Base-by-base conservation (phyloP, 1,140 invertebrate genomes). In the Odontomachus brunneus region DNA sequence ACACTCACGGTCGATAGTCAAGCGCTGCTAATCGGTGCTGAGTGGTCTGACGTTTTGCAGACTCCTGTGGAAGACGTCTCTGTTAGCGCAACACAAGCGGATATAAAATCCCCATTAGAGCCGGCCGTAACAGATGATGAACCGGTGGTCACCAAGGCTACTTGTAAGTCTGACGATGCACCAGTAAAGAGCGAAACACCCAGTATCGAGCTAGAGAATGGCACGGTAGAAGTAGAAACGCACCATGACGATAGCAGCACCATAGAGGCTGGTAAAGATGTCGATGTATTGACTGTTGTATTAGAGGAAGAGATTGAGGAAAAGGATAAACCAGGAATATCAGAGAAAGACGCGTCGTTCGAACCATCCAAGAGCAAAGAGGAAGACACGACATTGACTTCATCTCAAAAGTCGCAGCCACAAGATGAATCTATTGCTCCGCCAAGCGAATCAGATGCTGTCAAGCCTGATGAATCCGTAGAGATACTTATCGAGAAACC, bases 161-260 rank as follows among this genome's bases (percentile, higher is more conserved):
- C 87, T 90, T 94, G 93, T 94, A 94, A 94, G 94, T 94, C 90
- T 71, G 88, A 90, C 84, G 91, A 91, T 89, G 87, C 90, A 93
- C 90, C 87, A 88, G 78, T 91, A 92, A 89, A 63, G 84, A 84
- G 76, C 78, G 84, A 91, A 87, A 91, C 90, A 92, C 90, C 72
- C 73, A 87, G 65, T 92, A 90, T 90, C 85, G 82, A 90, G 72
- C 51, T 94, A 94, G 92, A 91, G 88, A 88, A 83, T 84, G 90
- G 92, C 93, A 94, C 93, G 91, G 91, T 94, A 94, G 93, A 93
- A 89, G 82, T 94, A 94, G 92, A 88, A 89, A 73, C 90, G 92
- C 93, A 94, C 92, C 62, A 88, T 86, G 92, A 90, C 74, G 88
- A 84, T 92, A 93, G 78, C 83, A 84, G 88, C 91, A 94, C 92